Evolutionary conservation across 2,888 invertebrate species (phyloP).

Genomic region (Oligia fasciuncula): DNA sequence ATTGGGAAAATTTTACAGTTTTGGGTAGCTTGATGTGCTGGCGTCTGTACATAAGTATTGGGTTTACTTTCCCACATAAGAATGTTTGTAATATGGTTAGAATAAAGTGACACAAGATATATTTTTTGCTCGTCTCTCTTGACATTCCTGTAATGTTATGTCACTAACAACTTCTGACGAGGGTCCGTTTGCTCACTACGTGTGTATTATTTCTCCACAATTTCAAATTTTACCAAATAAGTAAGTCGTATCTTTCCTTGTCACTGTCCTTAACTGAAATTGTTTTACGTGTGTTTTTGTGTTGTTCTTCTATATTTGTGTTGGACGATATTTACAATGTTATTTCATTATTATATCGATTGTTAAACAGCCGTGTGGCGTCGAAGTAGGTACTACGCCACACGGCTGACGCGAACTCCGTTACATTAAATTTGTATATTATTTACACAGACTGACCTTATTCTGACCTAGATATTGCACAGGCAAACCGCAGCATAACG

Average conservation of each 20-base stretch:
- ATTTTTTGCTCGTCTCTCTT: slow-evolving; percentile 45
- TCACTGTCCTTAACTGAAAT: slow-evolving; percentile 24
- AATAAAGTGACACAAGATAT: slow-evolving; percentile 38
- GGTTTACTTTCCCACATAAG: neutral
- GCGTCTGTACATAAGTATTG: neutral
- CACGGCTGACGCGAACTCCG: too few relatives aligned
- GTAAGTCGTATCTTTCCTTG: slow-evolving; percentile 40
- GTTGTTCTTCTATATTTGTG: neutral
- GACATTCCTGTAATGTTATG: slow-evolving; percentile 46
- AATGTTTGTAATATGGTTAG: slow-evolving; percentile 11
- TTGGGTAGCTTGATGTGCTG: too few relatives aligned
- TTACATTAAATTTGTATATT: neutral
- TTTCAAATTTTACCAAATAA: slow-evolving; percentile 51
- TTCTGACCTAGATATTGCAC: slow-evolving; percentile 35
- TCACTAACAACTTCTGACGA: slow-evolving; percentile 52
- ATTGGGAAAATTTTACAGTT: too few relatives aligned
- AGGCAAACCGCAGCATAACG: slow-evolving; percentile 25
- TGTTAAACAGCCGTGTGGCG: neutral
- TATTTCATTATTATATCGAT: neutral
- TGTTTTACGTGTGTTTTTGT: slow-evolving; percentile 27
- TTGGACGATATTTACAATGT: neutral
- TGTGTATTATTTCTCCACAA: slow-evolving; percentile 50
- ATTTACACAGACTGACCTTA: slow-evolving; percentile 20
- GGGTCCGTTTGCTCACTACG: slow-evolving; percentile 52
- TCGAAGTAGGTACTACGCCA: too few relatives aligned